These are phyloP conservation scores for Gallinago nigripennis DNA, from an alignment of 2,797 vertebrate genomes.

Conservation along the genomic window DNA sequence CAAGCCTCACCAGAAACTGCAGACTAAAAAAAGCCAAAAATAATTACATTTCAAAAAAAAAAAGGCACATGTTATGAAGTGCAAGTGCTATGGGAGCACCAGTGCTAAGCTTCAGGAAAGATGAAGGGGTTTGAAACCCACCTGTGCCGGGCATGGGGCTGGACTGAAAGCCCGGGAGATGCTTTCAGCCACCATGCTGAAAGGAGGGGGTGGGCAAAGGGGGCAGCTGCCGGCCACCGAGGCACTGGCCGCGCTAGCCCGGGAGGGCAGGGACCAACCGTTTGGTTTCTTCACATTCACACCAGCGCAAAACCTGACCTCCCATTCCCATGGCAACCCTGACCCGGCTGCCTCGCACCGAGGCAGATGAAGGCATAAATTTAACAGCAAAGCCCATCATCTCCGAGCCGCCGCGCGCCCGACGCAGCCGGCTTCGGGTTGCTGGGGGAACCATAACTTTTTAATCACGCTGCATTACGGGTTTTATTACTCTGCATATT, in stretches of 20 bases:
- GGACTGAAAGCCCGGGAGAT: not conserved
- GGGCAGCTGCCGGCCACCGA: not conserved
- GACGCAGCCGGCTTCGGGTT: not conserved
- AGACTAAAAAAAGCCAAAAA: not conserved
- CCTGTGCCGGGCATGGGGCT: fast-evolving
- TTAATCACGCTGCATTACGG: constrained; percentile 46
- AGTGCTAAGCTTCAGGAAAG: not conserved
- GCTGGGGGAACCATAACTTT: constrained; percentile 65
- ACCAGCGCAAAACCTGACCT: not conserved
- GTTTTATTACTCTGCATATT: constrained; percentile 55
- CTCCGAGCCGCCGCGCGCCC: not conserved
- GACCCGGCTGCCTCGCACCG: not conserved
- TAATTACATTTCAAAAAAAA: not conserved
- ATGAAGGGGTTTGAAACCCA: not conserved
- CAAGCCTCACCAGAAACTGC: not conserved
- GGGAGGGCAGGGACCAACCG: not conserved
- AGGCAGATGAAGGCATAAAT: not conserved
- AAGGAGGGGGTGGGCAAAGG: not conserved
- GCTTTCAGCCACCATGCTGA: not conserved
- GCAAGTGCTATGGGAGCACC: fast-evolving
- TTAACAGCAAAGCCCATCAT: not conserved
- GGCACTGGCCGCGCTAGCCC: not conserved
- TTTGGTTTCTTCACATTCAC: not conserved
- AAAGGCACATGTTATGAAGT: not conserved
- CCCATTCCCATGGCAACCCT: constrained; percentile 64